These are phyloP conservation scores for Alethe castanea DNA, from an alignment of 2,113 vertebrate genomes.

Conservation along the genomic window DNA sequence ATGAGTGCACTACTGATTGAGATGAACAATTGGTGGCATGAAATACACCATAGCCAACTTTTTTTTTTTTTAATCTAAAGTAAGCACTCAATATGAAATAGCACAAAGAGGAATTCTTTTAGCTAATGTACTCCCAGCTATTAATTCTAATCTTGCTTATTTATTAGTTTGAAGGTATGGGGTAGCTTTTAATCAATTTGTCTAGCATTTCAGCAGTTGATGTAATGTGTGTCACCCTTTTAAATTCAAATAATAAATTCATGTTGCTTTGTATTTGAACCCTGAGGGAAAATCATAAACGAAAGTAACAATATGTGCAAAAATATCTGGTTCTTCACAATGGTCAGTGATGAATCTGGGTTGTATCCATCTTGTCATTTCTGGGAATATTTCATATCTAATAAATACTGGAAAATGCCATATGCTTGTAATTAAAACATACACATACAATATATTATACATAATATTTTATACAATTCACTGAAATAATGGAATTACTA, in stretches of 20 bases:
- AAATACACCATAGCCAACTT: neutral
- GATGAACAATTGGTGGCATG: neutral
- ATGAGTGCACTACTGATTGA: neutral
- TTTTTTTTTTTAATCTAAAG: neutral
- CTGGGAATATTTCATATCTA: neutral
- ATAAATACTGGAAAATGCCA: neutral
- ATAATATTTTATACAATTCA: neutral
- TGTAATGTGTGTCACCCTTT: neutral
- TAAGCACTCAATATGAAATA: neutral
- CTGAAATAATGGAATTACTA: neutral
- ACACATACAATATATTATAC: neutral
- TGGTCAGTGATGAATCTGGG: neutral
- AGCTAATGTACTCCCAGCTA: neutral
- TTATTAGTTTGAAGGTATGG: neutral
- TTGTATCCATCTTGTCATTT: neutral
- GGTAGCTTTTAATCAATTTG: neutral
- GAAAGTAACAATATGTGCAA: neutral
- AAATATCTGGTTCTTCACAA: neutral
- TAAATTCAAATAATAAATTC: neutral
- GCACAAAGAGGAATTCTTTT: neutral
- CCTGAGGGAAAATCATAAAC: neutral
- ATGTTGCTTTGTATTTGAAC: neutral
- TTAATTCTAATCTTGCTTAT: constrained; percentile 20
- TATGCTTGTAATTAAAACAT: neutral
- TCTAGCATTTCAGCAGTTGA: neutral